These are phyloP conservation scores for Helostoma temminkii DNA, from an alignment of 2,797 vertebrate species.

Conservation along the genomic window DNA sequence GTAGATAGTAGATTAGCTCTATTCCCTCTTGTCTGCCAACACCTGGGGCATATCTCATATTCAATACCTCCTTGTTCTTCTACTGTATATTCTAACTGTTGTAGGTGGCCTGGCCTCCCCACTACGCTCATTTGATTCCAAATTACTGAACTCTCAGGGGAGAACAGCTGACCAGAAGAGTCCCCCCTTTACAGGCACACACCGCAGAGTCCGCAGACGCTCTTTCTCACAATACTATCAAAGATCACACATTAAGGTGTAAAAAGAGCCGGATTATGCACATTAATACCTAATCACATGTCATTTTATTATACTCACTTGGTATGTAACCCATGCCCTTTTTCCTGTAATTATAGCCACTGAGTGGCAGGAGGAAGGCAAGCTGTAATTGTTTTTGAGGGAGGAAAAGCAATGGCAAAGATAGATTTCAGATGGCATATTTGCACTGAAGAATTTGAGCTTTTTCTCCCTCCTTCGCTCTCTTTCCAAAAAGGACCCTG, in stretches of 20 bases:
- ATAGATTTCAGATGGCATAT: constrained; percentile 92
- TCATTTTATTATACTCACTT: constrained; percentile 70
- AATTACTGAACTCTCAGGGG: constrained; percentile 66
- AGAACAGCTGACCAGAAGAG: constrained; percentile 71
- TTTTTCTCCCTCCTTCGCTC: constrained; percentile 56
- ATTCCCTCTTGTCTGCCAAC: constrained; percentile 78
- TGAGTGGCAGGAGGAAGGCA: constrained; percentile 74
- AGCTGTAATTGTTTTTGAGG: constrained; percentile 78
- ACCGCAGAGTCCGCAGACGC: constrained; percentile 20
- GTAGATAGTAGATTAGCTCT: constrained; percentile 83
- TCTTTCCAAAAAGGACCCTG: constrained; percentile 88
- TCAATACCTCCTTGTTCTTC: constrained; percentile 75
- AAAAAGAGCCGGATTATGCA: constrained; percentile 63
- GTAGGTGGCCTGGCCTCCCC: constrained; percentile 72
- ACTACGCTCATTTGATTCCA: constrained; percentile 72
- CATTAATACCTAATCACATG: constrained; percentile 74
- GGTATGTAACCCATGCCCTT: constrained; percentile 74
- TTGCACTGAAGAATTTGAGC: constrained; percentile 88
- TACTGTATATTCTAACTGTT: constrained; percentile 63
- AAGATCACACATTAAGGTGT: constrained; percentile 69
- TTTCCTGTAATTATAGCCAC: constrained; percentile 78
- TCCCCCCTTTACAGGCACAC: neutral
- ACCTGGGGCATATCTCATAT: constrained; percentile 73
- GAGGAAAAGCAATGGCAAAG: constrained; percentile 81
- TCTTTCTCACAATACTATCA: constrained; percentile 34